Evolutionary conservation across 2,888 invertebrate genomes (phyloP), one percentile per base, ranked within the genome.

Genomic region (Drosophila aldrichi): DNA sequence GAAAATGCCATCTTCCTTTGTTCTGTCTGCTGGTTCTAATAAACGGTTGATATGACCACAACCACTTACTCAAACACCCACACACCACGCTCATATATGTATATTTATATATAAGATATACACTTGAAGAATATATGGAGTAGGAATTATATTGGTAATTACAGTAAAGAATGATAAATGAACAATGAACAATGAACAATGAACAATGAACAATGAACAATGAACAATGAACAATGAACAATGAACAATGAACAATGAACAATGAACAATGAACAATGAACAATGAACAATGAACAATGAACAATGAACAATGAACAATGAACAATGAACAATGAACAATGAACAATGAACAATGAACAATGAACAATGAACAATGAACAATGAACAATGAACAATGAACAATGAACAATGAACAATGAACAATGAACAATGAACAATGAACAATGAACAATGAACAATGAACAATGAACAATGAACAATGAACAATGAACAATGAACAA

Each of bases 1-100:
- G 69, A 77, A 85, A 89, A 74, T 77, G 29, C 66, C 63, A 55
- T 56, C 49, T 74, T 72, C 70, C 70, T 81, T 88, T 87, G 77
- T 82, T 82, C 79, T 76, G 58, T 68, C 67, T 70, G 75, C 67
- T 68, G 60, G 25, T 55, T 77, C 78, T 76, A 76, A 79, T 79
- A 79, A 79, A 79, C 78, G 76, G 69, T 70, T 76, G 78, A 72
- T 70, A 70, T 72, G 74, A 70, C 78, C 80, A 64, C 69, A 71
- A 25, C 44, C 29, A 49, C 48, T 49, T n/a, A 32, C 67, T 60
- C 64, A 59, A 58, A 40, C 36, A 63, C 18, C 52, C 46, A 46
- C 10, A 57, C 25, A 57, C 9, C 25, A 60, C 38, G 40, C 16
- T 36, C 16, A 49, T 12, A 0, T n/a, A 48, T n/a, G 6, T 49